phyloP scores from a whole-genome alignment of 2,888 invertebrate genomes.

The Schizotus pectinicornis region DNA sequence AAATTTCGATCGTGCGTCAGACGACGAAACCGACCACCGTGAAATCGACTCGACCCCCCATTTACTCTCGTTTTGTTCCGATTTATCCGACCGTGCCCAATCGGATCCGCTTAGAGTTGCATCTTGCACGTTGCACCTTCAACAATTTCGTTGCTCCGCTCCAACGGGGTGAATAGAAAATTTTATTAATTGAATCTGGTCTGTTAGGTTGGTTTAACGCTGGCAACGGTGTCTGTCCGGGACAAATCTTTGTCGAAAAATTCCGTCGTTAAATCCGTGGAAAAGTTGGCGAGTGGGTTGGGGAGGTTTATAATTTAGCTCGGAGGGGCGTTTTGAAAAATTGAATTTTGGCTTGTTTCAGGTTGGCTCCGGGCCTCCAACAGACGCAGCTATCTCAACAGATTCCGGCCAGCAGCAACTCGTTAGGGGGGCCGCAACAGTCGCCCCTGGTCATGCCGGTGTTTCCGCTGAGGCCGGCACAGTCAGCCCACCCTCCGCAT shows the following conservation, averaged over 20 bases:
- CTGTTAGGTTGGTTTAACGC: no score
- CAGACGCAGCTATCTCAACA: conserved; percentile 65
- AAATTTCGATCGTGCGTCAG: no score
- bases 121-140: no score
- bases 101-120: conserved; percentile 34
- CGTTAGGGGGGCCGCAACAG: conserved; percentile 72
- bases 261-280: no score
- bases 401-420: conserved; percentile 66
- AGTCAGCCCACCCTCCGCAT: conserved; percentile 69
- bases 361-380: conserved; percentile 61
- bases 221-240: no score
- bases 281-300: no score
- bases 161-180: no score
- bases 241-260: not conserved
- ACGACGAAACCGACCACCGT: conserved; percentile 38
- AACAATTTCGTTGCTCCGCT: no score
- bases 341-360: conserved; percentile 50
- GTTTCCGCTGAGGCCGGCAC: conserved; percentile 74
- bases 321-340: no score
- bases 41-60: conserved; percentile 47
- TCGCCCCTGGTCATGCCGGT: conserved; percentile 87
- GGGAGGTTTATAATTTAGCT: no score
- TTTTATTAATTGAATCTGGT: no score
- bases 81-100: conserved; percentile 41
- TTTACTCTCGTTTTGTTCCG: conserved; percentile 48